Percentiles rank a stretch among this genome's conserved stretches.
These are phyloP conservation scores for Hystrix cristata DNA, from an alignment of 2,113 vertebrate species.

Conservation along the genomic window DNA sequence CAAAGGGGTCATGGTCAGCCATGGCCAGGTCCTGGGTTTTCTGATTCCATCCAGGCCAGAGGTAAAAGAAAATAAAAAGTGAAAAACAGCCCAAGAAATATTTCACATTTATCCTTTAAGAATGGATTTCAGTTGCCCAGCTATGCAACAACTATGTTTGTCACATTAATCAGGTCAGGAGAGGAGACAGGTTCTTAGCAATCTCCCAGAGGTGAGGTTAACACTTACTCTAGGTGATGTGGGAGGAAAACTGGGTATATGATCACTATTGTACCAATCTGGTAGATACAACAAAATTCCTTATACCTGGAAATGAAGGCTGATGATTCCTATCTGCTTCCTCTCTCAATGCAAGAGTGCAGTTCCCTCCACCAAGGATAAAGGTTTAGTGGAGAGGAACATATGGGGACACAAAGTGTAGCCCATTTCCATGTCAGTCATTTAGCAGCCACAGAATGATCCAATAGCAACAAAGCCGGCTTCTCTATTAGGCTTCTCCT, in stretches of 20 bases:
- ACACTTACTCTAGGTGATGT: slow-evolving; percentile 62
- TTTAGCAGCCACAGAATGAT: background rate
- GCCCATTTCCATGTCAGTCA: background rate
- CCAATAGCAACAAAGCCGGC: background rate
- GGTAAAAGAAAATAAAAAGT: background rate
- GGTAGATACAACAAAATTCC: background rate
- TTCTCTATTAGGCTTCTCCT: background rate
- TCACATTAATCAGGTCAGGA: slow-evolving; percentile 37
- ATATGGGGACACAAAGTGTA: background rate
- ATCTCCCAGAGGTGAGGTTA: slow-evolving; percentile 49
- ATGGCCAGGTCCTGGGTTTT: background rate
- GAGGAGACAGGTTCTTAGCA: background rate
- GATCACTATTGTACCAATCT: rapidly evolving
- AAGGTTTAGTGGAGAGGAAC: background rate
- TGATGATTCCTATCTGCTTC: background rate
- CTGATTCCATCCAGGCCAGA: background rate
- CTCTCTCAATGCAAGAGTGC: background rate
- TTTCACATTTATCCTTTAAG: slow-evolving; percentile 57
- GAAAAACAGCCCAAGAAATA: background rate
- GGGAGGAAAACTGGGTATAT: slow-evolving; percentile 46
- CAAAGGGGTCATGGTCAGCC: background rate
- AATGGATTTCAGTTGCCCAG: slow-evolving; percentile 58
- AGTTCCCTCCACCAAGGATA: background rate
- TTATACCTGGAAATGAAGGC: background rate
- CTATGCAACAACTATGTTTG: slow-evolving; percentile 21